A percentile compares a stretch with the other conserved stretches of the same genome.
These are phyloP conservation scores for Theodoxus fluviatilis DNA, from an alignment of 2,888 invertebrate species.

Conservation along the genomic window DNA sequence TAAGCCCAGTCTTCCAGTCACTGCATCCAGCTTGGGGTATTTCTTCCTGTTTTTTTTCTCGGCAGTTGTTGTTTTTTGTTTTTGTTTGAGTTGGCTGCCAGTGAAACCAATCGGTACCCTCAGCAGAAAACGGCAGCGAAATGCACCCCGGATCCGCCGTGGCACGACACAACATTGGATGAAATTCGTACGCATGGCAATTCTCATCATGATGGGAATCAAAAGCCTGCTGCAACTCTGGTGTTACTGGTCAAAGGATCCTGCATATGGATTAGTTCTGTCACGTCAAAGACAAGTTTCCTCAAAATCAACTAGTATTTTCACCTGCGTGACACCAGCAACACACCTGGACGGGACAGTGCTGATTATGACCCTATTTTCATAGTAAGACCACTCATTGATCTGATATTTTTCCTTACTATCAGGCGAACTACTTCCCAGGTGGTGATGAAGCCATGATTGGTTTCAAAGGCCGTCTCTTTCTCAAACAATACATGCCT, in stretches of 20 bases:
- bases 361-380: slow-evolving; percentile 12
- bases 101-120: neutral
- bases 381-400: neutral
- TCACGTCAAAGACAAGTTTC: neutral
- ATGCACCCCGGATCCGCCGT: neutral
- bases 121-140: neutral
- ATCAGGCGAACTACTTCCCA: neutral
- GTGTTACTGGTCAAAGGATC: slow-evolving; percentile 22
- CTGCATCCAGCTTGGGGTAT: neutral
- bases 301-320: slow-evolving; percentile 16
- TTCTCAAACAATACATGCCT: slow-evolving; percentile 20
- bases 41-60: neutral
- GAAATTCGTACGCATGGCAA: neutral
- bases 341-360: slow-evolving; percentile 2
- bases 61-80: neutral
- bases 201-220: slow-evolving; percentile 8
- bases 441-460: slow-evolving; percentile 19
- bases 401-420: slow-evolving; percentile 5
- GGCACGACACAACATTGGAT: neutral
- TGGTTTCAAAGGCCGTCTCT: slow-evolving; percentile 17
- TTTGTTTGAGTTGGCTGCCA: neutral
- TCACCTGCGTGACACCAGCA: slow-evolving; percentile 2
- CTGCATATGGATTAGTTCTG: neutral
- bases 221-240: neutral
- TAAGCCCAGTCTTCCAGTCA: neutral